Conservation (phyloP, 2,113 vertebrate genomes). For the Donacobius atricapilla region DNA sequence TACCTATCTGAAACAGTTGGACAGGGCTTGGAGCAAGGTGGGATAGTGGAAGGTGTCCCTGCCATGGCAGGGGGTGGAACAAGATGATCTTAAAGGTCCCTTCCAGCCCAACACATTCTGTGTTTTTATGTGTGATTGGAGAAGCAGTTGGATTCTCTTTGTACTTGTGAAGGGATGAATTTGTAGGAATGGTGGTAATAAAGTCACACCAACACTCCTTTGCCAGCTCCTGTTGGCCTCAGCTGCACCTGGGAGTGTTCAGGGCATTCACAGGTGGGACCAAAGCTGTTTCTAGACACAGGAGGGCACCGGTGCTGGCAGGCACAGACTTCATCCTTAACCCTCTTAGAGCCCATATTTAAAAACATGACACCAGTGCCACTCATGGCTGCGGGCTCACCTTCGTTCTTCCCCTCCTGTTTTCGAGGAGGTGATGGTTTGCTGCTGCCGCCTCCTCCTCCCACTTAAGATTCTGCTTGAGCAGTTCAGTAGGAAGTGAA, state of each 20-base stretch:
- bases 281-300: not conserved
- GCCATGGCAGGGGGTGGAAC: rapidly evolving
- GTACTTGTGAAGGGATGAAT: not conserved
- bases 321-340: not conserved
- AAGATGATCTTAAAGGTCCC: not conserved
- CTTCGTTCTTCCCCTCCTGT: not conserved
- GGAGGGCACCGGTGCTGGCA: not conserved
- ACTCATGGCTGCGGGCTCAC: rapidly evolving
- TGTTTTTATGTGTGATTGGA: not conserved
- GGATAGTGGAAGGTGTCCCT: not conserved
- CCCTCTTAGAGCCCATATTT: not conserved
- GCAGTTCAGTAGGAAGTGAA: not conserved
- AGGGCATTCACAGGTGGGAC: not conserved
- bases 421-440: not conserved
- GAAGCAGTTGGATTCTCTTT: not conserved
- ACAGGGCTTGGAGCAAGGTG: rapidly evolving
- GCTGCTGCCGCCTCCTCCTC: not conserved
- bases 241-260: not conserved
- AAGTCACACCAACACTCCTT: not conserved
- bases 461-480: not conserved
- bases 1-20: not conserved
- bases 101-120: not conserved
- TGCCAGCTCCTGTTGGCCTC: not conserved
- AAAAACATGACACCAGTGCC: not conserved
- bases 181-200: not conserved